Conservation (phyloP, 2,797 vertebrate species). For the Mallotus villosus region DNA sequence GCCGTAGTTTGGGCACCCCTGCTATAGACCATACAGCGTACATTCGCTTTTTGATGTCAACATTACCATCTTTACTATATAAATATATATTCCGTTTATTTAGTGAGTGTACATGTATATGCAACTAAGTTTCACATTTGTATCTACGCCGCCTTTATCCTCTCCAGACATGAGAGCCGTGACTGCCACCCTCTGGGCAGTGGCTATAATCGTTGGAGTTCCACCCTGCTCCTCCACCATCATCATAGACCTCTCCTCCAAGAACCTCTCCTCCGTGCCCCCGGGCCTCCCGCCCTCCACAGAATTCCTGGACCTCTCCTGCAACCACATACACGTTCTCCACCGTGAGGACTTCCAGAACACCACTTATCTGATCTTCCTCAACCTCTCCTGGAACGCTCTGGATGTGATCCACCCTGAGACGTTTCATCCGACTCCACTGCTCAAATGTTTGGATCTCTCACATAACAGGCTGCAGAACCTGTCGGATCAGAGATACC, state of each 20-base stretch:
- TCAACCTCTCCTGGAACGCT: constrained; percentile 80
- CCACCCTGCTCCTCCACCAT: constrained; percentile 18
- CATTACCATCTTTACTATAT: not conserved
- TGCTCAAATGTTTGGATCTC: constrained; percentile 78
- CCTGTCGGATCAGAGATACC: constrained; percentile 63
- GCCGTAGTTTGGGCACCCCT: too few species aligned
- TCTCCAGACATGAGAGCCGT: constrained; percentile 47
- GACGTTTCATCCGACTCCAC: constrained; percentile 69
- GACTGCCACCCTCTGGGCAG: constrained; percentile 31
- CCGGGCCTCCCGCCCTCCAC: constrained; percentile 54
- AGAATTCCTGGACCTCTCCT: constrained; percentile 77
- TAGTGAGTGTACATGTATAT: not conserved
- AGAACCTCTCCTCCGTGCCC: constrained; percentile 73
- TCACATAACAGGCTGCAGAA: constrained; percentile 78
- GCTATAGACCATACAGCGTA: not conserved
- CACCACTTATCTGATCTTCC: constrained; percentile 60
- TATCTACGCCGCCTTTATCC: not conserved
- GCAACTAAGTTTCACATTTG: not conserved
- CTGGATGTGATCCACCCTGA: constrained; percentile 66
- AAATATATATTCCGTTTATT: not conserved
- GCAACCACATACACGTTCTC: constrained; percentile 74
- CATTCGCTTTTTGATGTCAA: too few species aligned
- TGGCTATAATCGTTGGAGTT: constrained; percentile 37
- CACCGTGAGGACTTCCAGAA: constrained; percentile 69
- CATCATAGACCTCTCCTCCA: constrained; percentile 57